These are phyloP conservation scores for Formica aserva DNA, from an alignment of 2,888 invertebrate species.

Conservation along the genomic window DNA sequence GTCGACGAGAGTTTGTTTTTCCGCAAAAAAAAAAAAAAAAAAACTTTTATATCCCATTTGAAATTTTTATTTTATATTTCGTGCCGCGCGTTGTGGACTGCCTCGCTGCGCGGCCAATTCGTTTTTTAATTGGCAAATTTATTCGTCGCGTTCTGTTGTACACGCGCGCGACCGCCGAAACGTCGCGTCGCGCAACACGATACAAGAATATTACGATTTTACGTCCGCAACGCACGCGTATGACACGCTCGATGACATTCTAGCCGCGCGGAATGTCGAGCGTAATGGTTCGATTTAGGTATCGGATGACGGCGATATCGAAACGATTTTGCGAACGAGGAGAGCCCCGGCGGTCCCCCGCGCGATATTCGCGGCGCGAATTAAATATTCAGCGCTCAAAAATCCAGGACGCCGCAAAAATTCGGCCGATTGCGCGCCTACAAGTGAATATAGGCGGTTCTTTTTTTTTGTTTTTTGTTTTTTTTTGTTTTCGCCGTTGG, in stretches of 20 bases:
- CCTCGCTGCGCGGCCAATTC: constrained; percentile 34
- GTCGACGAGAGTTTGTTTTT: constrained; percentile 36
- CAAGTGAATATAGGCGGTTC: background rate
- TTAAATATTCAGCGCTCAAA: constrained; percentile 48
- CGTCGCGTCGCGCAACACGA: constrained; percentile 10
- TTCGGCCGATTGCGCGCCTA: constrained; percentile 25
- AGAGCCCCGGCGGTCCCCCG: background rate
- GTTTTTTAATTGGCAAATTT: constrained; percentile 54
- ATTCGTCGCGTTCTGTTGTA: constrained; percentile 24
- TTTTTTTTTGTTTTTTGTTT: background rate
- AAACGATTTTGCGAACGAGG: constrained; percentile 28
- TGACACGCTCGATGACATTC: constrained; percentile 44
- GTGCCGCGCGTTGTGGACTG: background rate
- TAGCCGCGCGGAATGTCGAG: constrained; percentile 19
- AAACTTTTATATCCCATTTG: constrained; percentile 40
- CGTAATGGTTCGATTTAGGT: constrained; percentile 50
- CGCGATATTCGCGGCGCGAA: constrained; percentile 4
- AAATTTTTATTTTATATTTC: constrained; percentile 54
- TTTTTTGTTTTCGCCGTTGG: constrained; percentile 29
- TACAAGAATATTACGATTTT: constrained; percentile 50
- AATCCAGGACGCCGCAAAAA: constrained; percentile 37
- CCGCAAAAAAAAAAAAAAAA: background rate
- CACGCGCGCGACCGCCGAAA: constrained; percentile 23
- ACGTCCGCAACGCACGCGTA: constrained; percentile 32
- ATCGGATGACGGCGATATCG: constrained; percentile 39